These are phyloP conservation scores for Pseudonaja textilis DNA, from an alignment of 2,113 vertebrate species.

Conservation along the genomic window DNA sequence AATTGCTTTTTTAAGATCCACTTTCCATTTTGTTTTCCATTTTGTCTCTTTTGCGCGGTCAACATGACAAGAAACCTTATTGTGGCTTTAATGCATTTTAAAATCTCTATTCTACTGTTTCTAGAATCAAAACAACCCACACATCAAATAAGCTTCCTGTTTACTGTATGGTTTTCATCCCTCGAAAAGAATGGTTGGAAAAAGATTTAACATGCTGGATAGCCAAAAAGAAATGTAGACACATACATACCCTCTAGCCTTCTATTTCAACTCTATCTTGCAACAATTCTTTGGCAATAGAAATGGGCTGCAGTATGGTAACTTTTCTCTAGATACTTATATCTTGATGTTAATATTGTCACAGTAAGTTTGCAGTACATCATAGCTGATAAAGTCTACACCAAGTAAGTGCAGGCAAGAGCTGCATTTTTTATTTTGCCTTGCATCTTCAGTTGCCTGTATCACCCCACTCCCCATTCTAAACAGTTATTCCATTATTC, in stretches of 20 bases:
- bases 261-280: background rate
- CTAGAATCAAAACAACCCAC: background rate
- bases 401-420: background rate
- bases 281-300: background rate
- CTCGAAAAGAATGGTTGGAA: background rate
- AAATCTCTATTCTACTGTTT: background rate
- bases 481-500: background rate
- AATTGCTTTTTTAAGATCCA: background rate
- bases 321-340: background rate
- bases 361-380: background rate
- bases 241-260: background rate
- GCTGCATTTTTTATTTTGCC: background rate
- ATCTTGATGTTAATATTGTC: background rate
- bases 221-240: background rate
- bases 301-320: background rate
- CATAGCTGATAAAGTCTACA: background rate
- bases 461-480: background rate
- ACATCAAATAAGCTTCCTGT: background rate
- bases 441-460: background rate
- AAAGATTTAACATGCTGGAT: background rate
- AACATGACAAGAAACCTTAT: background rate
- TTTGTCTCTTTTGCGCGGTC: background rate
- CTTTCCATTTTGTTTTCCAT: background rate
- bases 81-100: background rate
- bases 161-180: background rate